Percentiles rank a stretch among this genome's conserved stretches.
phyloP scores from a whole-genome alignment of 2,888 invertebrate genomes.

The Tiliacea citrago region DNA sequence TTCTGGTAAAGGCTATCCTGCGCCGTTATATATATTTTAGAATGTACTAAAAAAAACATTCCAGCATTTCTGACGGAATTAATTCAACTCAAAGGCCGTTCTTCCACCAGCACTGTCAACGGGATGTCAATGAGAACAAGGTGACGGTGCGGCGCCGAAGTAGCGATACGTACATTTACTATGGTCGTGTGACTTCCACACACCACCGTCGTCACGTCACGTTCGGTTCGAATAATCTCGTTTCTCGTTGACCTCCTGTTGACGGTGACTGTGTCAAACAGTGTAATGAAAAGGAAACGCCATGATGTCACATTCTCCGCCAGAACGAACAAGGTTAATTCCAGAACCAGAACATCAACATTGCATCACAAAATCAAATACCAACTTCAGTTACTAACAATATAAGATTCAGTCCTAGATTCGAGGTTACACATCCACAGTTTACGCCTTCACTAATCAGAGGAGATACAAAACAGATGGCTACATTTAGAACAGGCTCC shows the following conservation, averaged over 20 bases:
- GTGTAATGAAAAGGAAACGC: background rate
- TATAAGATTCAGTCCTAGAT: conserved; percentile 23
- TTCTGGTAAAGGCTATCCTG: too few relatives aligned
- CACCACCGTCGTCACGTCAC: too few relatives aligned
- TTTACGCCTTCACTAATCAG: conserved; percentile 25
- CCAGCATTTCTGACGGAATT: background rate
- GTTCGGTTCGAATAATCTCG: too few relatives aligned
- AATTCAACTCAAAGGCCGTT: too few relatives aligned
- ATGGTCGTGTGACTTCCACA: too few relatives aligned
- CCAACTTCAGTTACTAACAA: background rate
- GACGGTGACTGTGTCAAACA: too few relatives aligned
- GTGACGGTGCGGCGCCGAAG: too few relatives aligned
- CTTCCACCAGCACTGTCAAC: too few relatives aligned
- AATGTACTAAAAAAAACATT: background rate
- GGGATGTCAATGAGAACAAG: too few relatives aligned
- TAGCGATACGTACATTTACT: too few relatives aligned
- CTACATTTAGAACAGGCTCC: background rate
- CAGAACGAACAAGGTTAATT: background rate
- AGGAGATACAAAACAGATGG: conserved; percentile 36
- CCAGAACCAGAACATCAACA: background rate
- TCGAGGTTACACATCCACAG: background rate
- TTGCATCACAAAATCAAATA: background rate
- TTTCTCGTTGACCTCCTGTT: too few relatives aligned
- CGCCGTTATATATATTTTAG: too few relatives aligned
- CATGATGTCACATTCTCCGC: background rate